Evolutionary conservation across 2,888 invertebrate species (phyloP), one percentile per base, ranked within the genome.

Genomic region (Limnephilus rhombicus): DNA sequence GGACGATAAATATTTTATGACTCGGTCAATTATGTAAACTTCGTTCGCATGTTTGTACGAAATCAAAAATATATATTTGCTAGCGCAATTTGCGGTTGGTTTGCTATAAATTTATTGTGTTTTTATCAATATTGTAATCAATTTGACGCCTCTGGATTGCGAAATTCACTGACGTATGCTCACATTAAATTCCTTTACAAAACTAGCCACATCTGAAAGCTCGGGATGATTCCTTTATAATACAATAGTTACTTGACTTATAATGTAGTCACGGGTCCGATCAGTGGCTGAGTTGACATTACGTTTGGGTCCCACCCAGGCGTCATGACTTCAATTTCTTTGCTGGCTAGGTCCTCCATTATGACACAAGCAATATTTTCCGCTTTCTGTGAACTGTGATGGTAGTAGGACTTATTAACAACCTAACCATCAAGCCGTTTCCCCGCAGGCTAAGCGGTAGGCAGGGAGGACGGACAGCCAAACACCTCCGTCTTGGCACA

Each of bases 1-100:
- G 37, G 83, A 41, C 37, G 31, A 83, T 83, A 83, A 83, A 83
- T 83, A 83, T 83, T 83, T 83, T 18, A 83, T 83, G 83, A 83
- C n/a, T 37, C 83, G 37, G 41, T 83, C 37, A 83, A 37, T 83
- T 24, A 83, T 83, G 31, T 83, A 83, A 37, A 83, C 18, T 83
- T 83, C 37, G 83, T 83, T 18, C 9, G 83, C 83, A 15, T 34
- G 37, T 68, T 68, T 68, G 7, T 68, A 68, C 24, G 9, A 68
- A 68, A 24, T 68, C 24, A 68, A 68, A 68, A 24, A 68, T 68
- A 68, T n/a, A 68, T n/a, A n/a, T n/a, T 68, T 53, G 53, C 53
- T 7, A 53, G 53, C 18, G 18, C 2, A 15, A 18, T 53, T 53
- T 68, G 68, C 68, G n/a, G 9, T n/a, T 68, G 24, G 68, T 68